These are phyloP conservation scores for Drosophila prostipennis DNA, from an alignment of 2,888 invertebrate genomes.

Conservation along the genomic window DNA sequence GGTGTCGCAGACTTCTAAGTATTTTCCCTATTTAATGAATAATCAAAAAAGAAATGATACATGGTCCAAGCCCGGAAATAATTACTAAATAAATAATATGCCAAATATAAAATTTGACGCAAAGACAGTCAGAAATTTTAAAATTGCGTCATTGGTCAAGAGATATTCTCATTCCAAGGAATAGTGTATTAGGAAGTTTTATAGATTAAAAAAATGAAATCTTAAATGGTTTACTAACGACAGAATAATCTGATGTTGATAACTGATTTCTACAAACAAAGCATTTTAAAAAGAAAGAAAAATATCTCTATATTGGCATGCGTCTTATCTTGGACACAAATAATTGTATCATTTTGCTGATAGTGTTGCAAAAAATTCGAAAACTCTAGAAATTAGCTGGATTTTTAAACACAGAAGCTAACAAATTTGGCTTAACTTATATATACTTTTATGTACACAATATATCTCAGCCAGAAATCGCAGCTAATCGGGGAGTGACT, in stretches of 20 bases:
- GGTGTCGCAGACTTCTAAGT: no score
- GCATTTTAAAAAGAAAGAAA: background rate
- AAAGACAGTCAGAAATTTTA: no score
- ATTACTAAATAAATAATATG: background rate
- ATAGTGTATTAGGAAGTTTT: background rate
- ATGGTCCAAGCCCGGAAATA: background rate
- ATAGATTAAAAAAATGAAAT: background rate
- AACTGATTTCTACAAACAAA: slow-evolving; percentile 1
- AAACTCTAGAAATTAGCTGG: background rate
- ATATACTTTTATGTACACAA: background rate
- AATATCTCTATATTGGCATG: background rate
- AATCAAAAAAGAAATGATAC: background rate
- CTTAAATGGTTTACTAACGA: slow-evolving; percentile 8
- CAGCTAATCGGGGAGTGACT: slow-evolving; percentile 40
- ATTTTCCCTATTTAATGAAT: background rate
- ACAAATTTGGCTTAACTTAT: background rate
- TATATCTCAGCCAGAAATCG: slow-evolving; percentile 34
- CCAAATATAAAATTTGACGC: background rate
- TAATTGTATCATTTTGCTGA: background rate
- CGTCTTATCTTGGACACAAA: slow-evolving; percentile 14
- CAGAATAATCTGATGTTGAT: slow-evolving; percentile 12
- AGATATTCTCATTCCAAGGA: no score
- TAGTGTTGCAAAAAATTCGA: background rate
- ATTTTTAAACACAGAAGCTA: background rate
- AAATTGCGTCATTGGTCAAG: no score